Conservation (phyloP, 2,888 invertebrate genomes). For the Dolichomitus sp. region DNA sequence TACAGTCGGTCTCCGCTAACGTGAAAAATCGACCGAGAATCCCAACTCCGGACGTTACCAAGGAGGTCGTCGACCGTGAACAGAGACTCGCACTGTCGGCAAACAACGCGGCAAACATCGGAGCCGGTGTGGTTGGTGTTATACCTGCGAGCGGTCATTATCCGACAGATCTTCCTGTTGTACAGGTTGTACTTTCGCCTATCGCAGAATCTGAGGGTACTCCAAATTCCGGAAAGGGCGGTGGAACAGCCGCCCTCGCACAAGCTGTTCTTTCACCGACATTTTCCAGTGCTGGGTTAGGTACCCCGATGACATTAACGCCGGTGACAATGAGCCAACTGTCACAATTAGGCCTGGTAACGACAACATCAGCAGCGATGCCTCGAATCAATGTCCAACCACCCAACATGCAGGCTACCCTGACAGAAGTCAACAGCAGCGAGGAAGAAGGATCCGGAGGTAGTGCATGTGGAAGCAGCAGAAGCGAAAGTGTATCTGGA, state of each 20-base stretch:
- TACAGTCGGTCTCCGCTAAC: slow-evolving; percentile 90
- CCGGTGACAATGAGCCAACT: slow-evolving; percentile 90
- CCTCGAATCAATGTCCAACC: slow-evolving; percentile 63
- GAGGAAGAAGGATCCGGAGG: slow-evolving; percentile 78
- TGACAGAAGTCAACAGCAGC: slow-evolving; percentile 81
- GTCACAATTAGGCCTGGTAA: slow-evolving; percentile 86
- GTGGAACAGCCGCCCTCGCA: slow-evolving; percentile 92
- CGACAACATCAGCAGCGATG: slow-evolving; percentile 86
- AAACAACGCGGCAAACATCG: slow-evolving; percentile 85
- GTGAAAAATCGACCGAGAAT: slow-evolving; percentile 94
- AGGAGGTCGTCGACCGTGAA: slow-evolving; percentile 92
- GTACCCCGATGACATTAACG: slow-evolving; percentile 86
- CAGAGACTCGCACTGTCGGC: slow-evolving; percentile 88
- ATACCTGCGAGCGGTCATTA: slow-evolving; percentile 88
- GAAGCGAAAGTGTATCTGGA: slow-evolving; percentile 82
- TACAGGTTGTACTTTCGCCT: slow-evolving; percentile 93
- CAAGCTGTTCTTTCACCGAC: slow-evolving; percentile 92
- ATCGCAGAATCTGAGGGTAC: slow-evolving; percentile 94
- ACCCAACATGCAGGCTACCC: slow-evolving; percentile 75
- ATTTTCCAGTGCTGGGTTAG: slow-evolving; percentile 86
- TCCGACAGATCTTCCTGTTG: slow-evolving; percentile 90
- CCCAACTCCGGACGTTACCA: slow-evolving; percentile 95
- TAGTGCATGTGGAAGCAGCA: slow-evolving; percentile 75
- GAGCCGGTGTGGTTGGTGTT: slow-evolving; percentile 90
- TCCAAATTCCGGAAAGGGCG: slow-evolving; percentile 78